Conservation (phyloP, 1,140 invertebrate species). For the Drosophila jambulina region DNA sequence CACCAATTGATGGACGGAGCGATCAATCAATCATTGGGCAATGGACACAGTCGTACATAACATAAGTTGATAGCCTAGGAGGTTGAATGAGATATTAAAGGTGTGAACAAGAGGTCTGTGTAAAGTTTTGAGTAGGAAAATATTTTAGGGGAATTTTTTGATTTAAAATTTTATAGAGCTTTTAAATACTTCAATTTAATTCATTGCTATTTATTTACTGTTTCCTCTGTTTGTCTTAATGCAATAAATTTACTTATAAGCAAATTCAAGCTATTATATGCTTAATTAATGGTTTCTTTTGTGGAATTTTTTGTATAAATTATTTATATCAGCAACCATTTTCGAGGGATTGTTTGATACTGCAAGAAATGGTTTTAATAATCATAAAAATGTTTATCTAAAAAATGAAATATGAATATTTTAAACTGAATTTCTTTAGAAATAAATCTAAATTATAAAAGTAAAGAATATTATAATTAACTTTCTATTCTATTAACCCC, state of each 20-base stretch:
- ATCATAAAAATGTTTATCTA: too few relatives aligned
- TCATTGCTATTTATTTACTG: not conserved
- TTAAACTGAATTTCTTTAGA: too few relatives aligned
- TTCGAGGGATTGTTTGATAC: too few relatives aligned
- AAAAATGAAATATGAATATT: too few relatives aligned
- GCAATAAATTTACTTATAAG: not conserved
- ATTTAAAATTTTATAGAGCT: too few relatives aligned
- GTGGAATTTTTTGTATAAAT: too few relatives aligned
- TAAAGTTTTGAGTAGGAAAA: not conserved
- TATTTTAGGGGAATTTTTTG: not conserved
- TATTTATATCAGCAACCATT: too few relatives aligned
- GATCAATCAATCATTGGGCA: slow-evolving; percentile 33
- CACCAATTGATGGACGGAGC: slow-evolving; percentile 1
- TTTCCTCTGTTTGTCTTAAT: too few relatives aligned
- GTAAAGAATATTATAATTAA: not conserved
- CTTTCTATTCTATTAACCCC: not conserved
- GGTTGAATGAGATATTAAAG: slow-evolving; percentile 18
- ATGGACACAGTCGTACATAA: slow-evolving; percentile 20
- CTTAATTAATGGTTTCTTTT: too few relatives aligned
- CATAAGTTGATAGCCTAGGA: slow-evolving; percentile 14
- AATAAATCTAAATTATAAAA: too few relatives aligned
- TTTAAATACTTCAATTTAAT: too few relatives aligned
- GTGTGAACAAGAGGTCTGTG: not conserved
- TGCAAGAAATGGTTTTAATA: too few relatives aligned
- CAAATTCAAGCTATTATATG: not conserved